Evolutionary conservation across 2,113 vertebrate genomes (phyloP).

Genomic region (Archocentrus centrarchus): DNA sequence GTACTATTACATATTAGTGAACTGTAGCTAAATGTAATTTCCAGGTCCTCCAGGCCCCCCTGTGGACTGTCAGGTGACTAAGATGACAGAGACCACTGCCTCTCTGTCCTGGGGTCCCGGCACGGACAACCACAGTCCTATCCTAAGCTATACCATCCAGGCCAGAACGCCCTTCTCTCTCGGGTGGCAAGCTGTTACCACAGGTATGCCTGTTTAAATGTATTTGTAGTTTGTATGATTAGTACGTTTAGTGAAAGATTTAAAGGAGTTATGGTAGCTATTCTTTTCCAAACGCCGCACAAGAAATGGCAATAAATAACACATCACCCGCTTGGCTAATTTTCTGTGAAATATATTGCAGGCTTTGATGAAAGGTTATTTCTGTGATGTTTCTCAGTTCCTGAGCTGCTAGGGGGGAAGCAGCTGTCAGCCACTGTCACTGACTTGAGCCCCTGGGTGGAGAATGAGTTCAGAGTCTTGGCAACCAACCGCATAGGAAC

Average conservation of each 20-base stretch:
- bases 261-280: neutral
- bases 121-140: conserved; percentile 92
- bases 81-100: conserved; percentile 89
- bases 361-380: conserved; percentile 62
- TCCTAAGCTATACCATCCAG: conserved; percentile 92
- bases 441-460: conserved; percentile 94
- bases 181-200: conserved; percentile 93
- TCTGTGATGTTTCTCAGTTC: conserved; percentile 81
- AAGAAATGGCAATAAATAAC: conserved; percentile 48
- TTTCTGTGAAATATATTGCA: conserved; percentile 35
- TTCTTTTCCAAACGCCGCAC: conserved; percentile 25
- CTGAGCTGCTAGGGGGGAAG: conserved; percentile 87
- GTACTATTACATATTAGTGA: conserved; percentile 1
- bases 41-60: conserved; percentile 93
- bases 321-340: conserved; percentile 37
- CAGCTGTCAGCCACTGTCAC: conserved; percentile 89
- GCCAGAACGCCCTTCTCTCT: conserved; percentile 94
- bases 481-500: conserved; percentile 92
- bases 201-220: conserved; percentile 79
- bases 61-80: conserved; percentile 90
- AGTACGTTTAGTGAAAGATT: neutral
- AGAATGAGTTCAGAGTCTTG: conserved; percentile 93
- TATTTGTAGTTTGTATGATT: conserved; percentile 6
- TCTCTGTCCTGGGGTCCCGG: conserved; percentile 92
- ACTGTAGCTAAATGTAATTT: neutral